Evolutionary conservation across 2,797 vertebrate species (phyloP), one percentile per base, ranked within the genome.

Genomic region (Meda fulgida): DNA sequence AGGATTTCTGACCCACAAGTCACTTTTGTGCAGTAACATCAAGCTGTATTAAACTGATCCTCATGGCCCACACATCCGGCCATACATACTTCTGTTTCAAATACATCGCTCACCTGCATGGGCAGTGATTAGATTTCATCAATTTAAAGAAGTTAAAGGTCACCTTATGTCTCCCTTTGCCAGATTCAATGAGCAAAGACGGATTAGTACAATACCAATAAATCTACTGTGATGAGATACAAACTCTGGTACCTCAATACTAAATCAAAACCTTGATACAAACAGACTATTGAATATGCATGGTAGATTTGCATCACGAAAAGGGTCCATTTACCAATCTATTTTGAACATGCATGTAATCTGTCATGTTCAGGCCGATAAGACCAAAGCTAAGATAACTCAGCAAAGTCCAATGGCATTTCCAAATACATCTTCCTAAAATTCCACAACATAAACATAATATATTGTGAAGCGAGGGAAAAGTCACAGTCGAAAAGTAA

Each of bases 1-100:
- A 21, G 89, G 75, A 91, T 91, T 81, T 89, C 86, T 92, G 19
- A 51, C 31, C 80, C 83, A 78, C 89, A 91, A 93, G 89, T 94
- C 93, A 94, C 89, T 88, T 89, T 84, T 65, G 91, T 91, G 79
- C 84, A 90, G 80, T 89, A 88, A 88, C 85, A 7, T 21, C 10
- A 65, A 53, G 86, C 89, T 89, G 86, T 89, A 58, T 83, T 79
- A 55, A 60, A 75, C 63, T 86, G 65, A 86, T 29, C 83, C 76
- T 73, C 65, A 85, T 79, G 77, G 81, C 76, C 18, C 82, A 86
- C 65, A 63, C 10, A 53, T 48, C 48, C 21, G 40, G 11, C 9
- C 55, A 73, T 7, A 80, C 79, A 85, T 84, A 78, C 78, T 78
- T 75, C 36, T 0, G 58, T 23, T 23, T 65, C 63, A 65, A 8